A percentile compares a stretch with the other conserved stretches of the same genome.
phyloP scores from a whole-genome alignment of 2,113 vertebrate species.

The Chunga burmeisteri region DNA sequence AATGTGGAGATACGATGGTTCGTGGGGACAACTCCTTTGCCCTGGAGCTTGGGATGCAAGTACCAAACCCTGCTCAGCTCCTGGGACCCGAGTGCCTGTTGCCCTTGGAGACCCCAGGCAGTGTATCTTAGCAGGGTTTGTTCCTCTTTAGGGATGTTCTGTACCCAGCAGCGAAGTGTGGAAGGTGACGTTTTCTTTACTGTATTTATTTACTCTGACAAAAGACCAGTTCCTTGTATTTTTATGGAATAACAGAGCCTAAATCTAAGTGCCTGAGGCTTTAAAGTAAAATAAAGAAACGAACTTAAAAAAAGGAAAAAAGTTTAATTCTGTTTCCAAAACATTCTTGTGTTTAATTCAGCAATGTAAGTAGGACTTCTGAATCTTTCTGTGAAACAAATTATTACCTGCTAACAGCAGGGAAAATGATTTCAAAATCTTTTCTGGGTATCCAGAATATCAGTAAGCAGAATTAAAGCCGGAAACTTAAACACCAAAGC shows the following conservation, averaged over 20 bases:
- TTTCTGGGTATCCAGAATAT: neutral
- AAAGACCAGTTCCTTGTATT: neutral
- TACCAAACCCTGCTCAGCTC: neutral
- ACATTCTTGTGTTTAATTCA: neutral
- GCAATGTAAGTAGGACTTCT: neutral
- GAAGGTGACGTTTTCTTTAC: neutral
- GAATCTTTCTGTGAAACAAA: neutral
- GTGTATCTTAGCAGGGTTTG: neutral
- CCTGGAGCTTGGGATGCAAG: neutral
- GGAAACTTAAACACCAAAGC: neutral
- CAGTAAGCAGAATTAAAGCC: neutral
- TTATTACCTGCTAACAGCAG: neutral
- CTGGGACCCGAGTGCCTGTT: rapidly evolving
- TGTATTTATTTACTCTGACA: neutral
- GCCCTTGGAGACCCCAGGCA: neutral
- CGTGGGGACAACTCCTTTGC: rapidly evolving
- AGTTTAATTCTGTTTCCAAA: neutral
- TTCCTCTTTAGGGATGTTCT: neutral
- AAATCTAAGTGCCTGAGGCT: neutral
- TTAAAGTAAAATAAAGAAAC: neutral
- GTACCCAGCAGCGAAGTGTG: neutral
- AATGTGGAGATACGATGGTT: rapidly evolving
- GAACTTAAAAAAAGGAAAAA: neutral
- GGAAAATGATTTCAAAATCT: neutral
- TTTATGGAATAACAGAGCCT: neutral